Evolutionary conservation across 1,140 invertebrate genomes (phyloP).

Genomic region (Hylaeus anthracinus): DNA sequence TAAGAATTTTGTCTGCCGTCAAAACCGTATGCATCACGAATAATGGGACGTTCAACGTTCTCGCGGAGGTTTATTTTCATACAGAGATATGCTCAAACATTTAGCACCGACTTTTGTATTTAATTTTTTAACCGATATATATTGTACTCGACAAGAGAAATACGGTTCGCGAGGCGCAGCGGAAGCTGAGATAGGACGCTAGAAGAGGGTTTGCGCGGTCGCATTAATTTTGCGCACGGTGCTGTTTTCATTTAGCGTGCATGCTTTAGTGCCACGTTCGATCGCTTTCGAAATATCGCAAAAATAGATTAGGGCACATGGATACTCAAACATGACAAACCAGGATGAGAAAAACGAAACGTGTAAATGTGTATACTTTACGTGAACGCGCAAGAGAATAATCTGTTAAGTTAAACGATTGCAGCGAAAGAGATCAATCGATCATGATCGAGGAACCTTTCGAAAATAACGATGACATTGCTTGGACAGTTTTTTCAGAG

Average conservation of each 20-base stretch:
- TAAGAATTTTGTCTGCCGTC: constrained; percentile 2
- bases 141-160: not conserved
- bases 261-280: constrained; percentile 50
- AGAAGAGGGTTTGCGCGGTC: constrained; percentile 18
- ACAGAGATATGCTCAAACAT: constrained; percentile 48
- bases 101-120: constrained; percentile 59
- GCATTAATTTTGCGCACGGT: constrained; percentile 52
- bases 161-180: constrained; percentile 17
- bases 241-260: constrained; percentile 58
- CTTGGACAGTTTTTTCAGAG: constrained; percentile 17
- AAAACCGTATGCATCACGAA: not conserved
- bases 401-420: constrained; percentile 4
- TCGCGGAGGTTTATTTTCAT: constrained; percentile 58
- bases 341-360: constrained; percentile 5
- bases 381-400: not conserved
- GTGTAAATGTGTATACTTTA: constrained; percentile 1
- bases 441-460: constrained; percentile 3
- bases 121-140: constrained; percentile 54
- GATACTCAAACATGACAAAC: constrained; percentile 27
- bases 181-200: constrained; percentile 9
- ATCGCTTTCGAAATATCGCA: constrained; percentile 47
- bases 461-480: constrained; percentile 7
- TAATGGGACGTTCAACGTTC: constrained; percentile 20
- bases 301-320: constrained; percentile 30
- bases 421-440: not conserved